Conservation (phyloP, 1,140 invertebrate species). For the Achatina immaculata region DNA sequence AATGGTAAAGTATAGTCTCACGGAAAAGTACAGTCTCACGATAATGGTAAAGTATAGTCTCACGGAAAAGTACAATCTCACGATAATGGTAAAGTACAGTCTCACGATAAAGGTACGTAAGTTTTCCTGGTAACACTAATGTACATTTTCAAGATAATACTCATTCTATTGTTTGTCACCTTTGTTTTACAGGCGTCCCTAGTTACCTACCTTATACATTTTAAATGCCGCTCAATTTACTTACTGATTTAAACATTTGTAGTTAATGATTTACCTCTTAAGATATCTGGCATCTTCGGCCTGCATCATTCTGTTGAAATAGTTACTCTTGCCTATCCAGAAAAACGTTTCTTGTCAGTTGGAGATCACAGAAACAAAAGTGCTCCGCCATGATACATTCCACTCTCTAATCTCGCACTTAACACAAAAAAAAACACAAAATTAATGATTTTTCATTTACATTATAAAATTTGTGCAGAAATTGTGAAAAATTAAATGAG, state of each 20-base stretch:
- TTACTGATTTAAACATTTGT: not conserved
- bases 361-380: not conserved
- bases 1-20: too few species aligned
- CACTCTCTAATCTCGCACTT: constrained; percentile 17
- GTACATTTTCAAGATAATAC: too few species aligned
- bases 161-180: too few species aligned
- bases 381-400: constrained; percentile 7
- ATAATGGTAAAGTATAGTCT: too few species aligned
- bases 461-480: not conserved
- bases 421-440: not conserved
- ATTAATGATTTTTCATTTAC: not conserved
- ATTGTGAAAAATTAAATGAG: not conserved
- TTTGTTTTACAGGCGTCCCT: constrained; percentile 36
- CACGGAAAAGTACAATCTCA: too few species aligned
- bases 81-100: too few species aligned
- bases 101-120: too few species aligned
- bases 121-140: too few species aligned
- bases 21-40: too few species aligned
- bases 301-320: constrained; percentile 48
- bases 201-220: not conserved
- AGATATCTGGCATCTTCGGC: constrained; percentile 63
- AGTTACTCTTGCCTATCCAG: not conserved
- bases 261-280: constrained; percentile 53
- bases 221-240: not conserved
- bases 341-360: not conserved